Base-by-base conservation (phyloP, 1,140 invertebrate species). In the Panulirus ornatus region DNA sequence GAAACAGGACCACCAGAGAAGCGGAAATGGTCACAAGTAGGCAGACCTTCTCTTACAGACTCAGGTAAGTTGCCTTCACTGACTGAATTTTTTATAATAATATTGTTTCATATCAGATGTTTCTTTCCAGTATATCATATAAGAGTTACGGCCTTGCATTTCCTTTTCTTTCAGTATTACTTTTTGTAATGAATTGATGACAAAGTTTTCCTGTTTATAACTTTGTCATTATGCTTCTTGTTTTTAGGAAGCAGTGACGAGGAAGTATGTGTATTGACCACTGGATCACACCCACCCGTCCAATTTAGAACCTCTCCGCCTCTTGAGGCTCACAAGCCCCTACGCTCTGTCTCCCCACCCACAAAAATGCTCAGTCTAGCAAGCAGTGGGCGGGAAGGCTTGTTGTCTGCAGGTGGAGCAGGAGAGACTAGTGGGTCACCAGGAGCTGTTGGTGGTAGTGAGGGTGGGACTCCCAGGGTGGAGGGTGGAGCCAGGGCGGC, bases 301-400 rank as follows among this genome's bases (percentile, higher is more conserved):
- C 96, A 97, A 94, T 98, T 98, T 94, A 95, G 97, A 93, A 97
- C 97, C 91, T 97, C 97, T 92, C 97, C 97, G 90, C 97, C 97
- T 92, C 95, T 97, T 93, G 97, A 97, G 94, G 97, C 97, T 93
- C 96, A 97, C 93, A 97, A 97, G 95, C 97, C 97, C 91, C 92
- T 92, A 90, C 94, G 95, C 42, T 96, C 96, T 86, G 94, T 95
- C 83, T 96, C 96, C 92, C 96, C 96, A 78, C 88, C 88, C 27
- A 89, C 88, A 27, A 89, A 89, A 54, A 83, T 89, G 88, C 79
- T 89, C 42, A 83, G 88, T 83, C 70, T 89, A 83, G 91, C 91
- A 84, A 79, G 42, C 34, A 78, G 91, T 93, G 91, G 90, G 82
- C 78, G 91, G 84, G 91, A 89, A 76, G 84, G 81, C n/a, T 58